These are phyloP conservation scores for Scolopax bukidnonensis DNA, from an alignment of 2,797 vertebrate genomes.

Conservation along the genomic window DNA sequence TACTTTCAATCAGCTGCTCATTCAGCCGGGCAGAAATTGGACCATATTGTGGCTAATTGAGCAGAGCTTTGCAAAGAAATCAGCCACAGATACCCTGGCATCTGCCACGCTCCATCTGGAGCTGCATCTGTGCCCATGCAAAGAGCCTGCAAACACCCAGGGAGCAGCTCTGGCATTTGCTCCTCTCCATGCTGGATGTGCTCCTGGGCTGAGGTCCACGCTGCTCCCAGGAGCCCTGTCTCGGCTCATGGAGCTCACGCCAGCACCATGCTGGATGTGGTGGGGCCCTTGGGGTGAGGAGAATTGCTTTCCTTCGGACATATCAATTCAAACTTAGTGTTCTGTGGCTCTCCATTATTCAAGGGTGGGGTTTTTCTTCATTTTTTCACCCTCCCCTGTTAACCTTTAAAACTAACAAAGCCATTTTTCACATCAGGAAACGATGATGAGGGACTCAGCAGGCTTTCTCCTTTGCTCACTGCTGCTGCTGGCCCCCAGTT, in stretches of 20 bases:
- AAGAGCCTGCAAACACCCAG: fast-evolving
- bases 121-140: neutral
- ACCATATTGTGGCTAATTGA: neutral
- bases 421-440: slow-evolving; percentile 5
- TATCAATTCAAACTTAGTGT: neutral
- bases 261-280: neutral
- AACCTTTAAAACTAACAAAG: neutral
- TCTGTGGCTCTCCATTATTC: neutral
- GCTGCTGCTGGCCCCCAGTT: slow-evolving; percentile 31
- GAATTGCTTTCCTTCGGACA: neutral
- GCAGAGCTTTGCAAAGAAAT: neutral
- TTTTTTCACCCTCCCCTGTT: neutral
- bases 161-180: neutral
- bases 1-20: neutral
- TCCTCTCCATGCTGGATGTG: neutral
- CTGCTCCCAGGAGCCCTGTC: neutral
- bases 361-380: fast-evolving
- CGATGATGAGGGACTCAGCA: slow-evolving; percentile 49
- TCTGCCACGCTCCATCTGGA: fast-evolving
- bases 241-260: neutral
- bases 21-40: neutral
- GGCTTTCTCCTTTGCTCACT: slow-evolving; percentile 29
- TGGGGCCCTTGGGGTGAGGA: neutral
- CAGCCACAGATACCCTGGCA: neutral
- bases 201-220: neutral